Percentiles rank a stretch among this genome's conserved stretches.
phyloP scores from a whole-genome alignment of 2,888 invertebrate species.

The Hirtodrosophila alboralis region DNA sequence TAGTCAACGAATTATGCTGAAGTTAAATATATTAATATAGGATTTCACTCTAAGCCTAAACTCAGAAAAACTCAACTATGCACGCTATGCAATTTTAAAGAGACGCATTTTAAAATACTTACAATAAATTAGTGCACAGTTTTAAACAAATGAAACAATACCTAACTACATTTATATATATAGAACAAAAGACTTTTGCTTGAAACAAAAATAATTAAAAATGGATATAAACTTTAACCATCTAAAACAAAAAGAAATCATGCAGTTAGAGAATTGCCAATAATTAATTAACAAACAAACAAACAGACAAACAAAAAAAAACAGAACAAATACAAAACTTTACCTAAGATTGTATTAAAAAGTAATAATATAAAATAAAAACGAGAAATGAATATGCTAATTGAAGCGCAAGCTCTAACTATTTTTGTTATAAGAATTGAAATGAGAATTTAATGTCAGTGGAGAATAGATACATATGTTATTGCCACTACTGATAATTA shows the following conservation, averaged over 20 bases:
- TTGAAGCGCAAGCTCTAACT: conserved; percentile 50
- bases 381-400: conserved; percentile 36
- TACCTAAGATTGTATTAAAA: conserved; percentile 77
- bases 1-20: conserved; percentile 79
- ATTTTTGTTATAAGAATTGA: conserved; percentile 70
- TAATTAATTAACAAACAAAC: conserved; percentile 60
- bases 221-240: conserved; percentile 35
- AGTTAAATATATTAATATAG: conserved; percentile 53
- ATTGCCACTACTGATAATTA: conserved; percentile 70
- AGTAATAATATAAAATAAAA: conserved; percentile 24
- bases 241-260: conserved; percentile 46
- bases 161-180: conserved; percentile 33
- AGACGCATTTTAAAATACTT: conserved; percentile 59
- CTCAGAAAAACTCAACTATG: conserved; percentile 31
- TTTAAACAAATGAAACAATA: conserved; percentile 48
- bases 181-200: conserved; percentile 79
- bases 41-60: conserved; percentile 39
- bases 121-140: conserved; percentile 64
- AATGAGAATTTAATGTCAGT: conserved; percentile 25
- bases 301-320: conserved; percentile 41
- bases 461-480: conserved; percentile 49
- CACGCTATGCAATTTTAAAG: conserved; percentile 67
- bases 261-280: conserved; percentile 79
- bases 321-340: conserved; percentile 62
- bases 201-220: conserved; percentile 50